Base-by-base conservation (phyloP, 2,113 vertebrate genomes). In the Paratilapia polleni region DNA sequence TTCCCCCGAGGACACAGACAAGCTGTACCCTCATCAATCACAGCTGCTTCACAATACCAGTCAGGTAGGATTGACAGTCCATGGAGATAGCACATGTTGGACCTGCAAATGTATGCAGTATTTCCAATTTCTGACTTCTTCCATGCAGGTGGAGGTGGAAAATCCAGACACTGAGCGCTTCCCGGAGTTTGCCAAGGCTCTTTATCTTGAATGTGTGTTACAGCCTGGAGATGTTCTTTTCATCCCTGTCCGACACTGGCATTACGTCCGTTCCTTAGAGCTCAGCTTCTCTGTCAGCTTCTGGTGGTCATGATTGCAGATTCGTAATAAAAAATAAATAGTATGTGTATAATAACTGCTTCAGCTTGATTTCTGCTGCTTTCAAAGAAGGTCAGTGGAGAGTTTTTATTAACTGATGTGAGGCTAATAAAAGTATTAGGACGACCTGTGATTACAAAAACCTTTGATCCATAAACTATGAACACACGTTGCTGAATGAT, bases 271-370 rank as follows among this genome's bases (percentile, higher is more conserved):
- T 20, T 97, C 98, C 0, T 91, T 99, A 26, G 96, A 99, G 80
- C 94, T 96, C 85, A 99, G 98, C 93, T 99, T 99, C 88, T 99
- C 98, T 0, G 96, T 99, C 93, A 99, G 98, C 88, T 99, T 98
- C 94, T 99, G 98, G 98, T 99, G 98, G 98, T 97, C 97, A 0
- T 99, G 96, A 96, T 74, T 58, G 47, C 38, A 24, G 11, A 63
- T 58, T 28, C 15, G 4, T 24, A 61, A 87, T 83, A 38, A 63
- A 86, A 62, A 34, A 34, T 1, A 9, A 28, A 58, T 8, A 36
- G 20, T 38, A 63, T 84, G 74, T 61, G 6, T 59, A 5, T 14
- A 5, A 52, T 20, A 9, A 36, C 14, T 64, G 2, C 26, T 54
- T 26, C 14, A 49, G 26, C 24, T 56, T 63, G 31, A 59, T 82